Conservation (phyloP, 2,113 vertebrate genomes). For the Colistium nudipinnis region DNA sequence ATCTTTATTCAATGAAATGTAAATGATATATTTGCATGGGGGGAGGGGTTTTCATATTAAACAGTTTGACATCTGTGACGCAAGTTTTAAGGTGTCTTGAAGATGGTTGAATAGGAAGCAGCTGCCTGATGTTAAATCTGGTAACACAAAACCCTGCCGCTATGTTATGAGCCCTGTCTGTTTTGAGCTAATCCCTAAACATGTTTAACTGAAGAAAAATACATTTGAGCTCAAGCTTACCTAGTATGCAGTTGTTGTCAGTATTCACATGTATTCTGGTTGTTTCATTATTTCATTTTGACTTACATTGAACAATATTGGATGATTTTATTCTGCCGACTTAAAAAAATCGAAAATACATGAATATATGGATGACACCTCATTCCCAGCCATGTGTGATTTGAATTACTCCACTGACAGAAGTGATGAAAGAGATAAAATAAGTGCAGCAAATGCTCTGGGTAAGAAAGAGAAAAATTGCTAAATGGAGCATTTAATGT, state of each 20-base stretch:
- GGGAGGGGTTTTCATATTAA: constrained; percentile 43
- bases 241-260: neutral
- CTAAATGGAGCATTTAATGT: constrained; percentile 47
- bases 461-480: constrained; percentile 26
- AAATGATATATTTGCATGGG: neutral
- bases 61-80: constrained; percentile 19
- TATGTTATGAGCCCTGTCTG: constrained; percentile 8
- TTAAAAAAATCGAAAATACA: neutral
- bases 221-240: neutral
- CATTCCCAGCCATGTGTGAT: constrained; percentile 40
- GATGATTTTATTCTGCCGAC: neutral
- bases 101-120: constrained; percentile 47
- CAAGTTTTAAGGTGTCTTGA: constrained; percentile 47
- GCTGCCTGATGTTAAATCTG: constrained; percentile 26
- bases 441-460: constrained; percentile 49
- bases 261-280: neutral
- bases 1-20: neutral
- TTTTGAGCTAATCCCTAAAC: constrained; percentile 35
- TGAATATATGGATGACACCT: constrained; percentile 32
- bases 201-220: constrained; percentile 17
- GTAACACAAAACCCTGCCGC: constrained; percentile 49
- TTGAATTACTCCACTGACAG: constrained; percentile 46
- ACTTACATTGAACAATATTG: neutral
- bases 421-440: constrained; percentile 36
- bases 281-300: neutral